A percentile compares a stretch with the other conserved stretches of the same genome.
Evolutionary conservation across 2,888 invertebrate genomes (phyloP).

Genomic region (Allolobophora icterica): DNA sequence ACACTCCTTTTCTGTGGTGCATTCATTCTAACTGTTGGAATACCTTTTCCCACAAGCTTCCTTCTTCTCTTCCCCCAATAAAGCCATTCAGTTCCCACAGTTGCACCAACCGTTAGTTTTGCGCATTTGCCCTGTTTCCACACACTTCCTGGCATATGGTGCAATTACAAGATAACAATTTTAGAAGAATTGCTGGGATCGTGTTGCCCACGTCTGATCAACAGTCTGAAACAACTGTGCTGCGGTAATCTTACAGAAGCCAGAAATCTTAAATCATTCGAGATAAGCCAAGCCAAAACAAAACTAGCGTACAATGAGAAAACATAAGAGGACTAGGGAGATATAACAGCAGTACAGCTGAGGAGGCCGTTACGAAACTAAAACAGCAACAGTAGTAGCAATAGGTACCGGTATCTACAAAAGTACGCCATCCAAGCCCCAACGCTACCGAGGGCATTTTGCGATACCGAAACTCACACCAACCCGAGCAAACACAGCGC

Average conservation of each 20-base stretch:
- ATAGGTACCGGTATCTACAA: neutral
- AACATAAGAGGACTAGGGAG: neutral
- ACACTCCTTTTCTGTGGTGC: neutral
- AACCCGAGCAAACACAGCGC: neutral
- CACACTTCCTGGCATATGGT: neutral
- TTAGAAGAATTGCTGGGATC: neutral
- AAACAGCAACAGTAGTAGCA: neutral
- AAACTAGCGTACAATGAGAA: conserved; percentile 12
- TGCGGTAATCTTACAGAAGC: neutral
- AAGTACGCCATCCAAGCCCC: neutral
- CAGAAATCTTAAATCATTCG: neutral
- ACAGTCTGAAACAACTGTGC: neutral
- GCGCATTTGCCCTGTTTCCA: neutral
- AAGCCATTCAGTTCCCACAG: neutral
- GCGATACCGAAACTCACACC: neutral
- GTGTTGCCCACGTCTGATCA: neutral
- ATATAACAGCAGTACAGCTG: neutral
- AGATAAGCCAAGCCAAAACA: conserved; percentile 9
- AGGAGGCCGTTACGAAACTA: neutral
- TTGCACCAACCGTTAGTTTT: neutral
- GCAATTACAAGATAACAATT: neutral
- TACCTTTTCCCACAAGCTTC: neutral
- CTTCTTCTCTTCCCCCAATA: neutral
- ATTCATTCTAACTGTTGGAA: too few species aligned
- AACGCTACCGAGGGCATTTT: neutral